Evolutionary conservation across 2,888 invertebrate species (phyloP).

Genomic region (Oxyteleia sp.): DNA sequence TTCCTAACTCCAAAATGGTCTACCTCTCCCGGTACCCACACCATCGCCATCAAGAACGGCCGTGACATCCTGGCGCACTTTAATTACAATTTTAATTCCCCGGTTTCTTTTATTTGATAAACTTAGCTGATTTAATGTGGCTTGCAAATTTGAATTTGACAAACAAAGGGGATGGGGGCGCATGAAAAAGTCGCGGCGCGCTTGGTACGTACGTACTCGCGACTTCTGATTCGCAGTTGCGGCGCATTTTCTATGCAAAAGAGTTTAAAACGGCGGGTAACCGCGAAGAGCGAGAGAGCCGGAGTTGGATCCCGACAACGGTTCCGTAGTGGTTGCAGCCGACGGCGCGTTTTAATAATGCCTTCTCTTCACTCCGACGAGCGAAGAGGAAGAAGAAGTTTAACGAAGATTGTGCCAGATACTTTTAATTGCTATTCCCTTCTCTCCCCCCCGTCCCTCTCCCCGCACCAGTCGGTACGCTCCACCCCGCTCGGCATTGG

Average conservation of each 20-base stretch:
- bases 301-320: constrained; percentile 67
- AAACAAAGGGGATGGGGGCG: constrained; percentile 27
- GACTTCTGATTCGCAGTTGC: constrained; percentile 76
- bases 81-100: constrained; percentile 44
- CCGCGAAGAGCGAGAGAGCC: constrained; percentile 64
- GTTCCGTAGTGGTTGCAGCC: constrained; percentile 80
- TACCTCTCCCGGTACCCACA: not conserved
- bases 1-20: constrained; percentile 8
- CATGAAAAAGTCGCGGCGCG: constrained; percentile 53
- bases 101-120: constrained; percentile 53
- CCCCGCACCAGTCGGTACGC: no score
- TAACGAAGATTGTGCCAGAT: constrained; percentile 87
- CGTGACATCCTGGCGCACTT: constrained; percentile 36
- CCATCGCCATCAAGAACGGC: not conserved
- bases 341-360: constrained; percentile 83
- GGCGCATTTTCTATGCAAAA: constrained; percentile 84
- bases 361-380: constrained; percentile 71
- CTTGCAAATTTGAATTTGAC: constrained; percentile 63
- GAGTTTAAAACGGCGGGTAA: constrained; percentile 80
- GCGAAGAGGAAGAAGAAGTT: constrained; percentile 82
- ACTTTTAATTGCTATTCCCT: constrained; percentile 87
- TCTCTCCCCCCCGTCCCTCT: no score
- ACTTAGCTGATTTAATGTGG: constrained; percentile 56
- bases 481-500: constrained; percentile 61
- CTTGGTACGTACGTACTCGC: constrained; percentile 59